Evolutionary conservation across 2,888 invertebrate species (phyloP), one percentile per base, ranked within the genome.

Genomic region (Drosophila macrospina): DNA sequence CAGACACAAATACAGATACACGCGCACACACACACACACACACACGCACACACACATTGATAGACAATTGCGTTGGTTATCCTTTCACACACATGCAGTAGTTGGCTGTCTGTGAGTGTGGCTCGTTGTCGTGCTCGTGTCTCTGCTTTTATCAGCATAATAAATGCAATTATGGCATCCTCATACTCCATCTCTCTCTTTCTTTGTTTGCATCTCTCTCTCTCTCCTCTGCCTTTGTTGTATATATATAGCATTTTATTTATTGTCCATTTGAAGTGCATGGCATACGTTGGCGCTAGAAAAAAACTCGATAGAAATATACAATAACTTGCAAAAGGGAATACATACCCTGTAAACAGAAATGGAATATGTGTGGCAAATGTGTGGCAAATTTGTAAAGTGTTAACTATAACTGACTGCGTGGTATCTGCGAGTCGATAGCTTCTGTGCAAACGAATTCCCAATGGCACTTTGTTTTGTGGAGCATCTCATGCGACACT

Each of bases 121-220:
- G 54, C 62, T 28, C 34, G 41, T 48, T 69, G 67, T 39, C 51
- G 57, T 77, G n/a, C n/a, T 63, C 62, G 65, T 78, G 80, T 78
- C 77, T 60, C 72, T 80, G 79, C 74, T 89, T 89, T 89, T 89
- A 89, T 89, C 89, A 82, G 86, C 76, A 84, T 89, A 89, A 89
- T 89, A 89, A 89, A 89, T 89, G 89, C 89, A 89, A 89, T 89
- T 89, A 89, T 88, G 86, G 88, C 61, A 81, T 83, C 80, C 78
- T 69, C 75, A 68, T 56, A 57, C 54, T 13, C 65, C 47, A 45
- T 60, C 24, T 52, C 50, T 41, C 56, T 20, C 54, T 48, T 15
- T 37, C 30, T 32, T 37, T 44, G 20, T 56, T 34, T 26, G 30
- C 13, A 13, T 47, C 50, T 20, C 11, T 50, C 54, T 50, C 62